A percentile compares a stretch with the other conserved stretches of the same genome.
phyloP scores from a whole-genome alignment of 2,888 invertebrate genomes.

The Euzophera pinguis region DNA sequence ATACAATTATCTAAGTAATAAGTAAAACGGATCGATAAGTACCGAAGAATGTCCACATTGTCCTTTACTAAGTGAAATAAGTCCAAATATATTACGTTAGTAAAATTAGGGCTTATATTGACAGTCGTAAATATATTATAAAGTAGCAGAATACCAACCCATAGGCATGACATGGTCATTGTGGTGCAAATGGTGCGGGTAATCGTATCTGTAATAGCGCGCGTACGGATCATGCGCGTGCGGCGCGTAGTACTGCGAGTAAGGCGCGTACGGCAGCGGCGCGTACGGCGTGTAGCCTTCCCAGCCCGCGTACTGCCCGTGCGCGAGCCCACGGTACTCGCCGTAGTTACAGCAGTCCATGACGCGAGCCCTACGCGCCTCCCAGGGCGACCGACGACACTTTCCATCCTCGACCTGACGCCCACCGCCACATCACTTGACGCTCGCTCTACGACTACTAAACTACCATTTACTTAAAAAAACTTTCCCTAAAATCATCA shows the following conservation, averaged over 20 bases:
- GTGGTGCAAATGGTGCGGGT: slow-evolving; percentile 65
- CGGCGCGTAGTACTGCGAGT: slow-evolving; percentile 56
- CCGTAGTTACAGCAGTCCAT: slow-evolving; percentile 79
- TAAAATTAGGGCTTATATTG: background rate
- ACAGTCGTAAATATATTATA: background rate
- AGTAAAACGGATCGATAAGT: too few species aligned
- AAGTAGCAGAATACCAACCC: slow-evolving; percentile 49
- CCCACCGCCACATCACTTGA: slow-evolving; percentile 51
- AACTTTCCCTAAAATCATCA: slow-evolving; percentile 13
- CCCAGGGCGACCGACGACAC: slow-evolving; percentile 44
- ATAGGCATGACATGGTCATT: slow-evolving; percentile 66
- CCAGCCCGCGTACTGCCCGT: slow-evolving; percentile 56
- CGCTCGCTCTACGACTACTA: slow-evolving; percentile 33
- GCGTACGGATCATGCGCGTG: slow-evolving; percentile 69
- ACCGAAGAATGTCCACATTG: too few species aligned
- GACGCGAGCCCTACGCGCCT: slow-evolving; percentile 52
- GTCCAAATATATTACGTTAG: too few species aligned
- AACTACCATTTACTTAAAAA: slow-evolving; percentile 24
- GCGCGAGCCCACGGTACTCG: slow-evolving; percentile 66
- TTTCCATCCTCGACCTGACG: slow-evolving; percentile 49
- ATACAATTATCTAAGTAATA: too few species aligned
- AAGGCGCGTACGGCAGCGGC: slow-evolving; percentile 47
- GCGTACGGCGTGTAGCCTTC: slow-evolving; percentile 52
- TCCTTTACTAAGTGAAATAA: too few species aligned
- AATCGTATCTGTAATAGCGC: slow-evolving; percentile 72